Conservation (phyloP, 2,888 invertebrate genomes). For the Trichogramma evanescens region DNA sequence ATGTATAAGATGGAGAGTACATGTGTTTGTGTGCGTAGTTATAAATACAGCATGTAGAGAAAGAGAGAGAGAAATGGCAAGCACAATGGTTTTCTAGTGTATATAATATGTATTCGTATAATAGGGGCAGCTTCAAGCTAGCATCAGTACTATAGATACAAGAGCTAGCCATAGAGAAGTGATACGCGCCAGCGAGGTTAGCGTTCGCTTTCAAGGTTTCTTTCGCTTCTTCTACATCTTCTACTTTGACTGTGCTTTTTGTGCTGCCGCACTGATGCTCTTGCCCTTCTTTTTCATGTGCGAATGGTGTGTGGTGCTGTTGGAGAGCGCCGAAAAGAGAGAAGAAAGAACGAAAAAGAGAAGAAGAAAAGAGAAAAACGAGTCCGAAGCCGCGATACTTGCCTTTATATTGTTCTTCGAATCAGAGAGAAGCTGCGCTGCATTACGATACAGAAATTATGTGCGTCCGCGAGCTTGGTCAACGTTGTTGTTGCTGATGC, state of each 20-base stretch:
- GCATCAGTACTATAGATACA: neutral
- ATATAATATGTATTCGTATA: neutral
- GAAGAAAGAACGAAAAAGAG: neutral
- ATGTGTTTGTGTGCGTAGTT: too few relatives aligned
- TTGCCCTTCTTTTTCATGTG: constrained; percentile 1
- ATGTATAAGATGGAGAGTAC: too few relatives aligned
- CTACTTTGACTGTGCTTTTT: neutral
- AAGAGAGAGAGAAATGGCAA: neutral
- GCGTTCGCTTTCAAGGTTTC: constrained; percentile 31
- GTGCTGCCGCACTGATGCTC: neutral
- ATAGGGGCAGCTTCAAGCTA: neutral
- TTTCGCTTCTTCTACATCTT: neutral
- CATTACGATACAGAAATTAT: constrained; percentile 15
- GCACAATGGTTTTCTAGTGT: neutral
- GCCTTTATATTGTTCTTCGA: neutral
- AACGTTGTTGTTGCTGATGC: too few relatives aligned
- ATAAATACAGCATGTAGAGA: too few relatives aligned
- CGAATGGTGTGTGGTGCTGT: too few relatives aligned
- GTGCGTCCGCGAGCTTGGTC: too few relatives aligned
- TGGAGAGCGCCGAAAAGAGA: neutral
- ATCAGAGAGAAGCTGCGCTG: neutral
- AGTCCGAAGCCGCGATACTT: neutral
- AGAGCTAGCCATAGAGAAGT: neutral
- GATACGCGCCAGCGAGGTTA: constrained; percentile 22
- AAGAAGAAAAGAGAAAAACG: constrained; percentile 3